Evolutionary conservation across 2,888 invertebrate genomes (phyloP).

Genomic region (Sphecodes monilicornis): DNA sequence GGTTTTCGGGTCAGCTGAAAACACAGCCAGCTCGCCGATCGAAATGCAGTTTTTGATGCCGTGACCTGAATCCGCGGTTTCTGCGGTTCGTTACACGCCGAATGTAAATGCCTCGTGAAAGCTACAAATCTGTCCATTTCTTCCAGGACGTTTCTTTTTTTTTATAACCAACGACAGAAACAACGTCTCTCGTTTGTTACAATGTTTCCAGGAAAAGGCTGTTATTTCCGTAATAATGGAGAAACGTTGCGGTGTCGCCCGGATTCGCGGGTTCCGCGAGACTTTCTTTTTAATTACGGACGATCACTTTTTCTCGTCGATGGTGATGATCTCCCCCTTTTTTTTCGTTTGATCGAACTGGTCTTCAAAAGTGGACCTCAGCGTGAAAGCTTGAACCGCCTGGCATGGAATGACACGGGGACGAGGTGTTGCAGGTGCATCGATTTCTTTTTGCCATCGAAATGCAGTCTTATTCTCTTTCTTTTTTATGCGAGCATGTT

Average conservation of each 20-base stretch:
- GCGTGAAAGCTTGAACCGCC: constrained; percentile 58
- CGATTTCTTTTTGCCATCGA: constrained; percentile 12
- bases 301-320: constrained; percentile 18
- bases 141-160: neutral
- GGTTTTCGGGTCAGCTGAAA: constrained; percentile 71
- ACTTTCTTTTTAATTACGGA: constrained; percentile 60
- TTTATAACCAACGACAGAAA: neutral
- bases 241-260: neutral
- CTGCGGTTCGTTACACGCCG: constrained; percentile 28
- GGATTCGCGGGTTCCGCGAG: neutral
- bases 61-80: constrained; percentile 69
- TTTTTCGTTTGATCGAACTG: constrained; percentile 46
- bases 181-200: neutral
- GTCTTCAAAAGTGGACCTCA: constrained; percentile 51
- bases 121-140: neutral
- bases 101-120: neutral
- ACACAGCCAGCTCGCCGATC: constrained; percentile 68
- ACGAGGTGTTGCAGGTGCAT: constrained; percentile 30
- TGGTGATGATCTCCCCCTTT: constrained; percentile 22
- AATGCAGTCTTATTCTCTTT: neutral
- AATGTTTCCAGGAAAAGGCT: neutral
- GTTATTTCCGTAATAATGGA: neutral
- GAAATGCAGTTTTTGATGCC: constrained; percentile 77
- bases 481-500: neutral
- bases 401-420: constrained; percentile 23